phyloP scores from a whole-genome alignment of 2,113 vertebrate genomes.

The Pungitius pungitius region DNA sequence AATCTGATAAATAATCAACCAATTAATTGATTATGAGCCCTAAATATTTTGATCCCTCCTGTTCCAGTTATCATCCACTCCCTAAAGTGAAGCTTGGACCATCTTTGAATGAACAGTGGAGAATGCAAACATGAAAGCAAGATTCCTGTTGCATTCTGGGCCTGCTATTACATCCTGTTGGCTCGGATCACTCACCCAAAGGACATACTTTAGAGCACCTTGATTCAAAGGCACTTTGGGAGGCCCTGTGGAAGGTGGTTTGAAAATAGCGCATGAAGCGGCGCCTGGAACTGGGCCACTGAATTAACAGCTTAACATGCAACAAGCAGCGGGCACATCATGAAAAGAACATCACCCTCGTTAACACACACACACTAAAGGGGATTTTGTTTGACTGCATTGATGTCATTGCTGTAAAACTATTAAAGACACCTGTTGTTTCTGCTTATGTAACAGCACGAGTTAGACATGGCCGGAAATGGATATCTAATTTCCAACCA shows the following conservation, averaged over 20 bases:
- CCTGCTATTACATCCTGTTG: constrained; percentile 79
- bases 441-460: constrained; percentile 61
- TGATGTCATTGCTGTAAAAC: constrained; percentile 52
- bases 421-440: constrained; percentile 69
- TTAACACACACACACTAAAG: constrained; percentile 46
- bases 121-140: constrained; percentile 60
- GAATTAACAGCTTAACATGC: constrained; percentile 37
- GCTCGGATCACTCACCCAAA: constrained; percentile 35
- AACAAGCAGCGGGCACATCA: constrained; percentile 54
- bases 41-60: constrained; percentile 13
- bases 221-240: constrained; percentile 71
- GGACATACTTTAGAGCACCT: constrained; percentile 71
- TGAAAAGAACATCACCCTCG: constrained; percentile 48
- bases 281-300: constrained; percentile 43
- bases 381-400: constrained; percentile 47
- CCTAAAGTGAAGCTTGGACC: constrained; percentile 61
- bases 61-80: constrained; percentile 39
- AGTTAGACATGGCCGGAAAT: constrained; percentile 53
- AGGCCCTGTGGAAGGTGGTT: constrained; percentile 31
- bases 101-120: constrained; percentile 40
- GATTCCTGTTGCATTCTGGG: constrained; percentile 77
- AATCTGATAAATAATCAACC: too few relatives aligned
- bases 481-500: constrained; percentile 30
- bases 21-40: too few relatives aligned
- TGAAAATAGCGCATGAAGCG: constrained; percentile 71